A percentile compares a stretch with the other conserved stretches of the same genome.
phyloP scores from a whole-genome alignment of 2,888 invertebrate species.

The Bellardia pandia region DNA sequence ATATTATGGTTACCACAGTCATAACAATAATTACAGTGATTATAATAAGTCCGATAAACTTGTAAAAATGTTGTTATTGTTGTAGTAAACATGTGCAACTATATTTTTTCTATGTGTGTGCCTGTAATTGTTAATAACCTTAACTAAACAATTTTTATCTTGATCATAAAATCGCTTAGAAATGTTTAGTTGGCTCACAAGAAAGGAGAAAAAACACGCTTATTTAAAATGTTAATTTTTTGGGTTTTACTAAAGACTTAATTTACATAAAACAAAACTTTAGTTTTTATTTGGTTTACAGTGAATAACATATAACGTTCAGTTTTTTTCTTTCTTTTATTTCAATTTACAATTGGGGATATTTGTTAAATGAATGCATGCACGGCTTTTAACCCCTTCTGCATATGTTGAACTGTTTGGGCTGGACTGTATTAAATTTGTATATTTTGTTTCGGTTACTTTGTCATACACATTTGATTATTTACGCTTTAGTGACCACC shows the following conservation, averaged over 20 bases:
- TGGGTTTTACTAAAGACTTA: constrained; percentile 30
- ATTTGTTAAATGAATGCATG: neutral
- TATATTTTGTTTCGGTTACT: constrained; percentile 34
- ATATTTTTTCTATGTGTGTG: too few species aligned
- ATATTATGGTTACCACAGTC: too few species aligned
- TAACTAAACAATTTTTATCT: constrained; percentile 57
- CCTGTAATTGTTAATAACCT: neutral
- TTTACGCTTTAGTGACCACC: constrained; percentile 83
- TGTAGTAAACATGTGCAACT: too few species aligned
- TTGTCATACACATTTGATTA: constrained; percentile 75
- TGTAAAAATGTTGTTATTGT: neutral
- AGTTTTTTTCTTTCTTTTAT: neutral
- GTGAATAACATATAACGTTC: neutral
- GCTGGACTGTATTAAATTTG: neutral
- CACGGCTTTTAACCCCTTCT: constrained; percentile 47
- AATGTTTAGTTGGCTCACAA: constrained; percentile 1
- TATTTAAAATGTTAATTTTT: constrained; percentile 55
- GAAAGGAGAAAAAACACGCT: neutral
- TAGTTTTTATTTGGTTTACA: neutral
- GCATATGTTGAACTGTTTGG: neutral
- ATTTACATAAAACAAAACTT: constrained; percentile 60
- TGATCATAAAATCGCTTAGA: constrained; percentile 39
- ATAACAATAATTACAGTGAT: too few species aligned
- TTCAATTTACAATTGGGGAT: neutral
- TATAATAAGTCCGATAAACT: too few species aligned